phyloP scores from a whole-genome alignment of 2,888 invertebrate genomes.

The Lycia hirtaria region DNA sequence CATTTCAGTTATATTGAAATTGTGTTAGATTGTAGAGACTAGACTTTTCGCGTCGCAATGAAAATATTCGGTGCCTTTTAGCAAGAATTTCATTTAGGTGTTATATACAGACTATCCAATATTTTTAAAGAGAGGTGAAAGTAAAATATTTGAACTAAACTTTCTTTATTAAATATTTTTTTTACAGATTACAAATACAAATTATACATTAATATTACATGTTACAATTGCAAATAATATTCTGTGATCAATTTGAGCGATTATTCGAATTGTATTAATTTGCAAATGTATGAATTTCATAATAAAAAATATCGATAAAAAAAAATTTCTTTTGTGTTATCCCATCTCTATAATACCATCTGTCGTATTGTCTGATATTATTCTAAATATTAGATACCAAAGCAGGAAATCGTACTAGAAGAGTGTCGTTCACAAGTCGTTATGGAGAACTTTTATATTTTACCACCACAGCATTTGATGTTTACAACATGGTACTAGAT shows the following conservation, averaged over 20 bases:
- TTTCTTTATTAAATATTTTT: no score
- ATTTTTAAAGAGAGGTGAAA: no score
- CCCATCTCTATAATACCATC: constrained; percentile 2
- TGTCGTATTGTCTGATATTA: constrained; percentile 9
- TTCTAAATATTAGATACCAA: constrained; percentile 16
- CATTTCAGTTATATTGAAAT: background rate
- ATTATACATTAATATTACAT: no score
- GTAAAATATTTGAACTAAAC: no score
- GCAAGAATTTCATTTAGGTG: constrained; percentile 14
- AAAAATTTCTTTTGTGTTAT: background rate
- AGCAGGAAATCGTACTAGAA: background rate
- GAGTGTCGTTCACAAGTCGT: background rate
- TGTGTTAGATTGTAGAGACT: background rate
- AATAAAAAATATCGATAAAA: background rate
- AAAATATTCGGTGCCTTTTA: background rate
- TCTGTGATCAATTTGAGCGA: no score
- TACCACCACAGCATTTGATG: background rate
- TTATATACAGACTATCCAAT: background rate
- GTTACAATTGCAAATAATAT: no score
- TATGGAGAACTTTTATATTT: background rate
- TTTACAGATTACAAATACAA: no score
- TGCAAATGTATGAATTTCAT: background rate
- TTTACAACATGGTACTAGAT: background rate
- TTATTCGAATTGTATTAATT: background rate
- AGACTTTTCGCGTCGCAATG: background rate